Conservation (phyloP, 2,113 vertebrate genomes). For the Seriola aureovittata region DNA sequence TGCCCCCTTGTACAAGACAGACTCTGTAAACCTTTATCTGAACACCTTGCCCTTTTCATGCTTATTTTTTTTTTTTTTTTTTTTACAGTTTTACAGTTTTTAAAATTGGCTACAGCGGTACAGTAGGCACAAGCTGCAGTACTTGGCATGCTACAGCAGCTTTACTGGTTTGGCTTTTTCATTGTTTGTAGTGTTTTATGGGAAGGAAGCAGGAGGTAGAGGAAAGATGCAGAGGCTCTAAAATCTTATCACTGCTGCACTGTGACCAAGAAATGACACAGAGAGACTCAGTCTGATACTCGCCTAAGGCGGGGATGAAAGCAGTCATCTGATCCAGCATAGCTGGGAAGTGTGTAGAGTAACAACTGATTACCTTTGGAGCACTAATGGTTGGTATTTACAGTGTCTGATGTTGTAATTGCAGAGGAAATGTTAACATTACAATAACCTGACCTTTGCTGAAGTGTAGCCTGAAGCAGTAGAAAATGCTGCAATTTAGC, state of each 20-base stretch:
- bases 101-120: slow-evolving; percentile 4
- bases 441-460: slow-evolving; percentile 31
- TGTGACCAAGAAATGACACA: background rate
- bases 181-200: slow-evolving; percentile 11
- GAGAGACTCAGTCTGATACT: slow-evolving; percentile 10
- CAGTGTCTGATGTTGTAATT: background rate
- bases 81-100: background rate
- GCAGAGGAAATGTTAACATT: slow-evolving; percentile 14
- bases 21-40: slow-evolving; percentile 10
- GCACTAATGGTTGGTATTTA: slow-evolving; percentile 27
- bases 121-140: background rate
- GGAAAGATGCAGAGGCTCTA: background rate
- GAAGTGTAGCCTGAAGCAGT: slow-evolving; percentile 32
- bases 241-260: slow-evolving; percentile 27
- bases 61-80: background rate
- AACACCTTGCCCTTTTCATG: slow-evolving; percentile 11
- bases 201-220: background rate
- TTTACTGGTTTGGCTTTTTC: slow-evolving; percentile 17
- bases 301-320: slow-evolving; percentile 12
- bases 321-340: slow-evolving; percentile 19
- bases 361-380: background rate
- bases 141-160: background rate
- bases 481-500: slow-evolving; percentile 30
- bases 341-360: background rate
- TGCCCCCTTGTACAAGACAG: slow-evolving; percentile 11